Evolutionary conservation across 1,140 invertebrate genomes (phyloP).

Genomic region (Melitaea cinxia): DNA sequence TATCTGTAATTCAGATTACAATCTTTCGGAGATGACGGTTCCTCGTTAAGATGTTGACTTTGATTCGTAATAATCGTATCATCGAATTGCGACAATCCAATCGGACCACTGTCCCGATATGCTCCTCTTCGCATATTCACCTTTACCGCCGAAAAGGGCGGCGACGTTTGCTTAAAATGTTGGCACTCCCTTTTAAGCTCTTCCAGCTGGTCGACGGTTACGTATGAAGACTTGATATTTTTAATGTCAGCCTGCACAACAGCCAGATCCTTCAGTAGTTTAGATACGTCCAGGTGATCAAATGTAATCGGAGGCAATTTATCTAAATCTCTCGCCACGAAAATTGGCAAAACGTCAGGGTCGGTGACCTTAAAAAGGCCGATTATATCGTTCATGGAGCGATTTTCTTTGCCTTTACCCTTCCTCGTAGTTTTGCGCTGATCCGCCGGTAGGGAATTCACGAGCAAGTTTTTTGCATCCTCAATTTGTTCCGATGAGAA

Average conservation of each 20-base stretch:
- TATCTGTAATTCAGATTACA: background rate
- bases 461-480: too few species aligned
- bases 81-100: slow-evolving; percentile 15
- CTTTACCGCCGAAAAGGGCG: slow-evolving; percentile 22
- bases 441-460: too few species aligned
- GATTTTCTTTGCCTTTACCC: too few species aligned
- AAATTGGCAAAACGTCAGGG: slow-evolving; percentile 32
- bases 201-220: slow-evolving; percentile 23
- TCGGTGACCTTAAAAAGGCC: too few species aligned
- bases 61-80: slow-evolving; percentile 12
- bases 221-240: slow-evolving; percentile 28
- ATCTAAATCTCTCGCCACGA: slow-evolving; percentile 32
- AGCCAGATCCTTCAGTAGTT: slow-evolving; percentile 34
- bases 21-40: background rate
- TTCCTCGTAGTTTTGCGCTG: too few species aligned
- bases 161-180: background rate
- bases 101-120: slow-evolving; percentile 30
- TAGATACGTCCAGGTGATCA: slow-evolving; percentile 36
- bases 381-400: too few species aligned
- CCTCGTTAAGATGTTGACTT: background rate
- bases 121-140: slow-evolving; percentile 31
- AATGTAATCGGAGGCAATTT: slow-evolving; percentile 37
- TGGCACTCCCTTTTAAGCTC: background rate
- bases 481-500: too few species aligned
- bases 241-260: slow-evolving; percentile 28